phyloP scores from a whole-genome alignment of 2,797 vertebrate genomes.

The Lepus townsendii region DNA sequence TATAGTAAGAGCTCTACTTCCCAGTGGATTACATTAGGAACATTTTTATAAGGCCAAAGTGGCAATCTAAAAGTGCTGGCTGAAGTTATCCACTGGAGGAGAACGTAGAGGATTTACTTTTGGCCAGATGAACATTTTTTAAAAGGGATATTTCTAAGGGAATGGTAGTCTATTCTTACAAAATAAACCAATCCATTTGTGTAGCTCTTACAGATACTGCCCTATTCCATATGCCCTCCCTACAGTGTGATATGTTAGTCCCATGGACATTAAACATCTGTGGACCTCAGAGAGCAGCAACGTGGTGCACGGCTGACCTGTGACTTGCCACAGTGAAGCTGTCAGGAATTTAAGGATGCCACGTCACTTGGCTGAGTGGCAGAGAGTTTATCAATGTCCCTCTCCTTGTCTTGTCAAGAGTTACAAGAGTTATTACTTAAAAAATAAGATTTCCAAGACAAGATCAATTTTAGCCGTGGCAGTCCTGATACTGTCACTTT shows the following conservation, averaged over 20 bases:
- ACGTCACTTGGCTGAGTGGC: background rate
- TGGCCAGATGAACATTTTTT: rapidly evolving
- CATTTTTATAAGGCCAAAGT: background rate
- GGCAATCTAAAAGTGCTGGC: no score
- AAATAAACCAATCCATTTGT: background rate
- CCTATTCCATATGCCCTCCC: background rate
- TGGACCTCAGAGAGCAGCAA: background rate
- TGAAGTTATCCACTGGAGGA: background rate
- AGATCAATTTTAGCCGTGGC: constrained; percentile 11
- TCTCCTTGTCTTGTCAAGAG: background rate
- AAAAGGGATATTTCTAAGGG: background rate
- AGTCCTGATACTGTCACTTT: constrained; percentile 53
- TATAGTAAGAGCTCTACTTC: background rate
- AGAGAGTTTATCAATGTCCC: constrained; percentile 12
- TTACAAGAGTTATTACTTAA: constrained; percentile 22
- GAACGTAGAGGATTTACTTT: background rate
- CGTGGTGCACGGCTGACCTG: rapidly evolving
- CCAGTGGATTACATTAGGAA: background rate
- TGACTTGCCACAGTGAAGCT: background rate
- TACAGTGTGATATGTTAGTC: background rate
- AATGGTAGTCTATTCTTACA: background rate
- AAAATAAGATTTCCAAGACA: constrained; percentile 51
- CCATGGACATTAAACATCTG: background rate
- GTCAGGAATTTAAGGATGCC: background rate
- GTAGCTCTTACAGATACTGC: background rate